Percentiles rank a stretch among this genome's conserved stretches.
phyloP scores from a whole-genome alignment of 2,113 vertebrate genomes.

The Anolis sagrei region DNA sequence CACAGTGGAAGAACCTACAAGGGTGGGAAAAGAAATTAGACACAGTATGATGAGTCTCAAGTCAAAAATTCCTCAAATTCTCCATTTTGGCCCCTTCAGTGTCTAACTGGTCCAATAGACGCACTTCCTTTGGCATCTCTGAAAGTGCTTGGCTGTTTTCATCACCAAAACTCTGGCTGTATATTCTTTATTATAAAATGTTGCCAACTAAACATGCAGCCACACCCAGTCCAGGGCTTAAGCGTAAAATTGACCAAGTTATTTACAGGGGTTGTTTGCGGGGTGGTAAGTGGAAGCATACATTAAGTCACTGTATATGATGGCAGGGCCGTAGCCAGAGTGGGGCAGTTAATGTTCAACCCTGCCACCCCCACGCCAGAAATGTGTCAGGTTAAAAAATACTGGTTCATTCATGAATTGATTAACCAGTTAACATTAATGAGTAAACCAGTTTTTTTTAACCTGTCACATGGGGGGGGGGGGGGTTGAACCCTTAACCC shows the following conservation, averaged over 20 bases:
- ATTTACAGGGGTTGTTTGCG: not conserved
- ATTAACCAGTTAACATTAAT: too few relatives aligned
- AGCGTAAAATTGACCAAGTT: not conserved
- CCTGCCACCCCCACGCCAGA: too few relatives aligned
- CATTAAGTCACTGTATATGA: too few relatives aligned
- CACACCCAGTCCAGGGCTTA: not conserved
- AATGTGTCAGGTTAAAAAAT: too few relatives aligned
- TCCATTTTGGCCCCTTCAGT: not conserved
- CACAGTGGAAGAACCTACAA: conserved; percentile 88
- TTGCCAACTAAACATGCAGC: not conserved
- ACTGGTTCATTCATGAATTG: too few relatives aligned
- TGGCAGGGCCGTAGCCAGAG: too few relatives aligned
- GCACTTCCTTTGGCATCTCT: not conserved
- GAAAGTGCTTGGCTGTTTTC: not conserved
- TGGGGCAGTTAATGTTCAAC: too few relatives aligned
- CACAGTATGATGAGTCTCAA: not conserved
- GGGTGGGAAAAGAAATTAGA: rapidly evolving
- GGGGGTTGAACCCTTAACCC: too few relatives aligned
- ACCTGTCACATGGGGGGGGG: too few relatives aligned
- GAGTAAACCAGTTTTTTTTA: too few relatives aligned
- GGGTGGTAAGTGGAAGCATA: too few relatives aligned
- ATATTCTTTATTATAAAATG: not conserved
- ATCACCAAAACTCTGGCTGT: not conserved
- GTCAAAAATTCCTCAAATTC: not conserved
- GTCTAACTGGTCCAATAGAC: not conserved